A percentile compares a stretch with the other conserved stretches of the same genome.
phyloP scores from a whole-genome alignment of 2,888 invertebrate species.

The Brachyptera putata region DNA sequence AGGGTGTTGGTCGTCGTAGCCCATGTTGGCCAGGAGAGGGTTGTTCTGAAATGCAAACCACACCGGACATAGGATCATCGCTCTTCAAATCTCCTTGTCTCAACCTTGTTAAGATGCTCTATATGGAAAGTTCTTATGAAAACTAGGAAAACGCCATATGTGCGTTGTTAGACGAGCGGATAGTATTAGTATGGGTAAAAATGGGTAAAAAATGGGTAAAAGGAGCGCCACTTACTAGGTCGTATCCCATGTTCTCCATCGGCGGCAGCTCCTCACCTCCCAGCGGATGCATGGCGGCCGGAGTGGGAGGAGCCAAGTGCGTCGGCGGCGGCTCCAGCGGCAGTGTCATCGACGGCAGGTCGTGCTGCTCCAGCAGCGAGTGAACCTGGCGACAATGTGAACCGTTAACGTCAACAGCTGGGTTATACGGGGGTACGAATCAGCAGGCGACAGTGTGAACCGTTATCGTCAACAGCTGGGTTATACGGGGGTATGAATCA shows the following conservation, averaged over 20 bases:
- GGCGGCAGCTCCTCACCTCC: constrained; percentile 41
- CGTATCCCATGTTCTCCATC: constrained; percentile 61
- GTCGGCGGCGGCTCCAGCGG: constrained; percentile 16
- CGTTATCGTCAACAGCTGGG: not conserved
- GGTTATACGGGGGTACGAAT: no score
- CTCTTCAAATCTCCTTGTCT: not conserved
- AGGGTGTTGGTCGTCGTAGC: constrained; percentile 64
- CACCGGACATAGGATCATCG: constrained; percentile 5
- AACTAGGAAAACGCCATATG: no score
- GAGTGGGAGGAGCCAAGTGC: constrained; percentile 10
- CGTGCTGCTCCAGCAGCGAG: constrained; percentile 36
- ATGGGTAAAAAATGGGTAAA: no score
- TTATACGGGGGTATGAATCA: no score
- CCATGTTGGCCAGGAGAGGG: constrained; percentile 63
- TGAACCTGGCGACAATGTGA: constrained; percentile 31
- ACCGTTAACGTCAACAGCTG: no score
- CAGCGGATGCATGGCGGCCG: not conserved
- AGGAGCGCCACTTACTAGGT: constrained; percentile 44
- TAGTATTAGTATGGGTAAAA: no score
- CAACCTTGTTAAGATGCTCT: no score
- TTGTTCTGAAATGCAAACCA: constrained; percentile 33
- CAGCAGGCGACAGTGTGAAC: not conserved
- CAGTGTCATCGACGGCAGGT: constrained; percentile 21
- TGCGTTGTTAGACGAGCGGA: no score
- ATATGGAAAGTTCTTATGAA: no score